These are phyloP conservation scores for Yasuhikotakia modesta DNA, from an alignment of 2,797 vertebrate genomes.

Conservation along the genomic window DNA sequence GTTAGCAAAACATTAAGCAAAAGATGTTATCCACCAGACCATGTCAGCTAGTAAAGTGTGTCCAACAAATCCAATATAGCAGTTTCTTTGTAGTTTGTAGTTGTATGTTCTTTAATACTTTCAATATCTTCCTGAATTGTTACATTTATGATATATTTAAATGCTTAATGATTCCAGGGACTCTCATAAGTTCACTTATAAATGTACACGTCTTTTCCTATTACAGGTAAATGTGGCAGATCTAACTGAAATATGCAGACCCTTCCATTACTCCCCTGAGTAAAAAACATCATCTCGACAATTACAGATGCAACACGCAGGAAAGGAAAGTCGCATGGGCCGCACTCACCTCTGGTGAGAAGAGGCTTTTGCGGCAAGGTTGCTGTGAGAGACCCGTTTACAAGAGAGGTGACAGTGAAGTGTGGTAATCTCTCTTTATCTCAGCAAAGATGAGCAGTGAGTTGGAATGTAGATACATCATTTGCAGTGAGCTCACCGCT, in stretches of 20 bases:
- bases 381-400: conserved; percentile 22
- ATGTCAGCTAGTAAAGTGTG: too few relatives aligned
- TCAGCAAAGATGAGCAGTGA: conserved; percentile 35
- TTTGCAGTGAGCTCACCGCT: conserved; percentile 50
- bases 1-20: neutral
- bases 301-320: neutral
- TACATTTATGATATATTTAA: too few relatives aligned
- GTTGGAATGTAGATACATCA: conserved; percentile 52
- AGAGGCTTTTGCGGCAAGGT: neutral
- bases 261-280: neutral
- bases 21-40: neutral
- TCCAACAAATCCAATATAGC: too few relatives aligned
- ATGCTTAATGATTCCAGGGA: too few relatives aligned
- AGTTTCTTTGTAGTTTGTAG: too few relatives aligned
- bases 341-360: neutral
- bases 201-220: too few relatives aligned
- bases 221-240: neutral
- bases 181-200: neutral
- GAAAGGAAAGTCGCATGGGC: neutral
- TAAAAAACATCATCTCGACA: neutral
- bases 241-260: neutral
- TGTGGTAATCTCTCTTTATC: conserved; percentile 36
- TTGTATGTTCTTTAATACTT: too few relatives aligned
- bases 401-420: conserved; percentile 36
- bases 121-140: too few relatives aligned